A percentile compares a stretch with the other conserved stretches of the same genome.
phyloP scores from a whole-genome alignment of 2,888 invertebrate genomes.

The Acholoe squamosa region DNA sequence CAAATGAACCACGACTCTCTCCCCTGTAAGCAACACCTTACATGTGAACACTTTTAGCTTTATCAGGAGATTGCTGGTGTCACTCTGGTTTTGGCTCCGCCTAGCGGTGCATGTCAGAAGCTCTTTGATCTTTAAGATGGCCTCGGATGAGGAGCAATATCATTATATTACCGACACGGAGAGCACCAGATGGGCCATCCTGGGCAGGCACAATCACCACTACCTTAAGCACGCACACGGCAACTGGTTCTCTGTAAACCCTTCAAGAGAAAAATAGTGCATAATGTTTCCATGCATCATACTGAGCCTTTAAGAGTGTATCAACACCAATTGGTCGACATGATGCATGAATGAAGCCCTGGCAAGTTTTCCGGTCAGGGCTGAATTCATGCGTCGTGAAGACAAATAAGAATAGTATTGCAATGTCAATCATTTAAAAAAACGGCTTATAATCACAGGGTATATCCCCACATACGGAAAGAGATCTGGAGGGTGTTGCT shows the following conservation, averaged over 20 bases:
- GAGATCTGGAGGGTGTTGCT: too few species aligned
- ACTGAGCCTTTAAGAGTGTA: too few species aligned
- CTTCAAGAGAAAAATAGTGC: too few species aligned
- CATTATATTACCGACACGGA: background rate
- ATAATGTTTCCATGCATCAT: too few species aligned
- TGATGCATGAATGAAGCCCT: too few species aligned
- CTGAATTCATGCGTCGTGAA: too few species aligned
- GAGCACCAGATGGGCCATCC: background rate
- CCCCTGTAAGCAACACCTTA: background rate
- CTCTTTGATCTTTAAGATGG: slow-evolving; percentile 32
- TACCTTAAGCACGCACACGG: background rate
- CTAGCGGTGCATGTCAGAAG: slow-evolving; percentile 19
- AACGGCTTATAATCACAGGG: too few species aligned
- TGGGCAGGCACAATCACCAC: background rate
- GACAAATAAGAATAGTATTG: too few species aligned
- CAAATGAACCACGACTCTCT: background rate
- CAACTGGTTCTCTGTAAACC: background rate
- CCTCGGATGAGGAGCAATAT: slow-evolving; percentile 22
- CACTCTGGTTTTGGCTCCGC: background rate
- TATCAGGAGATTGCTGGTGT: background rate
- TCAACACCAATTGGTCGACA: too few species aligned
- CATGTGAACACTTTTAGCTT: background rate
- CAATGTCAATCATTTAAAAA: too few species aligned
- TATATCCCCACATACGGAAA: too few species aligned
- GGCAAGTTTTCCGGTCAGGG: too few species aligned